These are phyloP conservation scores for Spizaetus ornatus DNA, from an alignment of 2,113 vertebrate genomes.

Conservation along the genomic window DNA sequence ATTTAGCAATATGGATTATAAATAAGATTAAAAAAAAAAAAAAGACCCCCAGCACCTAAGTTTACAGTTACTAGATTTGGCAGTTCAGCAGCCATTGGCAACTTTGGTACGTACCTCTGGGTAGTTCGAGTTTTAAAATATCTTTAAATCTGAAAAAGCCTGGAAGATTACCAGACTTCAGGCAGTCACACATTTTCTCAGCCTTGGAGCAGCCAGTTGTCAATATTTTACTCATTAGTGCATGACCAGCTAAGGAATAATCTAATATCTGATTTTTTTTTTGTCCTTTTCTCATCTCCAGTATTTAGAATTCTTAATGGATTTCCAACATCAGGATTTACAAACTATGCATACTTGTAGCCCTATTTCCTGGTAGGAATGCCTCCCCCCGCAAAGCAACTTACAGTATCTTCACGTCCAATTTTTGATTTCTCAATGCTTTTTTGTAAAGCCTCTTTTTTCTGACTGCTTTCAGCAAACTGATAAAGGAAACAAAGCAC, in stretches of 20 bases:
- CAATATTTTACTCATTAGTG: background rate
- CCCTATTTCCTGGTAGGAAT: background rate
- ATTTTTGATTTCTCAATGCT: conserved; percentile 83
- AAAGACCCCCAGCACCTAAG: background rate
- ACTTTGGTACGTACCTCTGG: background rate
- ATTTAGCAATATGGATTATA: background rate
- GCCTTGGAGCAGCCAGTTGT: background rate
- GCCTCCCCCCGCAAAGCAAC: conserved; percentile 4
- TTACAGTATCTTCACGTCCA: conserved; percentile 90
- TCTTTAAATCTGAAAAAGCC: background rate
- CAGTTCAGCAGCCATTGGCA: background rate
- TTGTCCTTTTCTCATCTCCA: background rate
- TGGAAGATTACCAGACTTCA: background rate
- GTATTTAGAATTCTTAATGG: background rate
- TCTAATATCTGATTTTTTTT: background rate
- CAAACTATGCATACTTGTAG: background rate
- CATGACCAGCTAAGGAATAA: background rate
- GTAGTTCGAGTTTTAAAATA: background rate
- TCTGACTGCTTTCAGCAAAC: conserved; percentile 81
- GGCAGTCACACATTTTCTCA: background rate
- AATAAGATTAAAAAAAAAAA: background rate
- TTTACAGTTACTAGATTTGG: background rate
- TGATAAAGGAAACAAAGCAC: conserved; percentile 56
- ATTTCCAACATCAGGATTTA: background rate
- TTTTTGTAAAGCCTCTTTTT: conserved; percentile 75